These are phyloP conservation scores for Noctilio leporinus DNA, from an alignment of 2,113 vertebrate species.

Conservation along the genomic window DNA sequence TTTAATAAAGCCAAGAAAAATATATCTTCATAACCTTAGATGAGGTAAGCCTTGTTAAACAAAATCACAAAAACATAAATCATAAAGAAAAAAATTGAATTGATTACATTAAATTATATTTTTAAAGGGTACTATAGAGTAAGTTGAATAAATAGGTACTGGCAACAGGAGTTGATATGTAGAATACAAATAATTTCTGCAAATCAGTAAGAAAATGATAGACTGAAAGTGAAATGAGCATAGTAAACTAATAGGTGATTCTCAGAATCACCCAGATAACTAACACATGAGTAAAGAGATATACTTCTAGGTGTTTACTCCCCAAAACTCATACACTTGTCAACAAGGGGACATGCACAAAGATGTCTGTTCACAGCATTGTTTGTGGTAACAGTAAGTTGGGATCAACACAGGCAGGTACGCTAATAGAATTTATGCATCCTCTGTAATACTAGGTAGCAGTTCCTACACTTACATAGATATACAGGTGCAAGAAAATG, in stretches of 20 bases:
- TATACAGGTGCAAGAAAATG: background rate
- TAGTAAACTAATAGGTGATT: background rate
- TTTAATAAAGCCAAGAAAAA: background rate
- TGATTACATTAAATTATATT: background rate
- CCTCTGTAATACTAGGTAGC: background rate
- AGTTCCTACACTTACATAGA: background rate
- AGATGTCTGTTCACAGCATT: background rate
- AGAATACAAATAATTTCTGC: background rate
- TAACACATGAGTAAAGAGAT: background rate
- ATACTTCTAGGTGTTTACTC: background rate
- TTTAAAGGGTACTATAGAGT: background rate
- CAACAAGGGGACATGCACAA: background rate
- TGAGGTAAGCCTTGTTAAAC: background rate
- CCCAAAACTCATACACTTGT: background rate
- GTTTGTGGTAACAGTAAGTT: background rate
- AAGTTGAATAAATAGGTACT: background rate
- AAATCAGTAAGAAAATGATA: background rate
- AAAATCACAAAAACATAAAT: background rate
- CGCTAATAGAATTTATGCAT: background rate
- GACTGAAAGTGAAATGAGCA: background rate
- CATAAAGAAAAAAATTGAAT: background rate
- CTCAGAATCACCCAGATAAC: background rate
- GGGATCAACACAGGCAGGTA: background rate
- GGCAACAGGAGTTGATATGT: background rate
- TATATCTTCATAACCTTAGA: background rate